A percentile compares a stretch with the other conserved stretches of the same genome.
These are phyloP conservation scores for Agrochola circellaris DNA, from an alignment of 2,888 invertebrate species.

Conservation along the genomic window DNA sequence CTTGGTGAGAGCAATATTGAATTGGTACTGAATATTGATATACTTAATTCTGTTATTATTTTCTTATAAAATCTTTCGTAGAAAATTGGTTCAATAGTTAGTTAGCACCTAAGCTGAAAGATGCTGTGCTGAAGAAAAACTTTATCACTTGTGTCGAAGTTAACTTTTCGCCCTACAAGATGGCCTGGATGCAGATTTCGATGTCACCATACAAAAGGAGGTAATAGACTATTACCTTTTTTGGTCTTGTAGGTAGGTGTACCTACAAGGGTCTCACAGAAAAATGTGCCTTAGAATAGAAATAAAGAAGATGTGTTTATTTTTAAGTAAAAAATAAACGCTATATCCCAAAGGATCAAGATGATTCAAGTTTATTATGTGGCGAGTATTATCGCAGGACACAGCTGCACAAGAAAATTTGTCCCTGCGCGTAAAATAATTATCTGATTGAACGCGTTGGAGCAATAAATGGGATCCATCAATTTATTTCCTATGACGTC, in stretches of 20 bases:
- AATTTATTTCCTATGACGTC: conserved; percentile 86
- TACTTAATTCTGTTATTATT: background rate
- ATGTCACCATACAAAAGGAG: background rate
- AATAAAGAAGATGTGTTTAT: background rate
- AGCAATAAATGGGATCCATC: conserved; percentile 84
- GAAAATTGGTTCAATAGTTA: background rate
- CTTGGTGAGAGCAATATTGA: background rate
- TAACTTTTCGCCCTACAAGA: background rate
- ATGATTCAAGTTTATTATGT: conserved; percentile 36
- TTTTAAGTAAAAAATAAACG: background rate
- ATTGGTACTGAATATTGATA: background rate
- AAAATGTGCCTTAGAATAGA: background rate
- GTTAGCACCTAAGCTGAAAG: background rate
- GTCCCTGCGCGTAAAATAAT: conserved; percentile 85
- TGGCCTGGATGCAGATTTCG: background rate
- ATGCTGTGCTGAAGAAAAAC: background rate
- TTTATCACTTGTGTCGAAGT: background rate
- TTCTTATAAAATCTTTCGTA: background rate
- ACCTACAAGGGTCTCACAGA: background rate
- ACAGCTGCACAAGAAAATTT: conserved; percentile 87
- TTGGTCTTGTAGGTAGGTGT: background rate
- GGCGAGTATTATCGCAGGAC: conserved; percentile 82
- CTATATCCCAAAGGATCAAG: conserved; percentile 55
- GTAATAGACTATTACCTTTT: background rate
- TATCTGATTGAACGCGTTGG: conserved; percentile 85